A percentile compares a stretch with the other conserved stretches of the same genome.
phyloP scores from a whole-genome alignment of 2,888 invertebrate genomes.

The Chrysodeixis includens region DNA sequence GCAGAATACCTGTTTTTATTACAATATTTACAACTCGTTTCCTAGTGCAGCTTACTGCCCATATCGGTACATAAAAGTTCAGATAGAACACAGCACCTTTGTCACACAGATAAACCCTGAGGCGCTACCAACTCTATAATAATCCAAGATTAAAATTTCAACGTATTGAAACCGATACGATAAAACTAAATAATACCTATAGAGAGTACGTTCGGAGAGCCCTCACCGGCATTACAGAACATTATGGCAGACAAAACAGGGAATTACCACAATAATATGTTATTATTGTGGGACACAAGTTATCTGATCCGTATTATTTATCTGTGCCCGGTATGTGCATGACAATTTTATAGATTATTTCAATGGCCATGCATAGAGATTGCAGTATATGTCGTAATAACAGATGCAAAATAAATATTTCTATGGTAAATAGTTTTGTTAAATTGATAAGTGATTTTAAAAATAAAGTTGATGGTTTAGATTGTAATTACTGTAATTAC shows the following conservation, averaged over 20 bases:
- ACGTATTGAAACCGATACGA: slow-evolving; percentile 36
- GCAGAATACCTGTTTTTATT: no score
- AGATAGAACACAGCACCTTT: slow-evolving; percentile 7
- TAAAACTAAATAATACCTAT: slow-evolving; percentile 52
- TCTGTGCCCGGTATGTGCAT: slow-evolving; percentile 81
- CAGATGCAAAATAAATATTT: slow-evolving; percentile 31
- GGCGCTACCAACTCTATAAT: slow-evolving; percentile 17
- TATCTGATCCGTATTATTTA: slow-evolving; percentile 86
- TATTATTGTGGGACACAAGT: slow-evolving; percentile 83
- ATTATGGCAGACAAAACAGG: slow-evolving; percentile 70
- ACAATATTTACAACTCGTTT: neutral
- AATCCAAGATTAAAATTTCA: slow-evolving; percentile 38
- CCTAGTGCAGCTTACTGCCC: neutral
- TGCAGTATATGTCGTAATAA: slow-evolving; percentile 55
- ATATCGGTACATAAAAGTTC: slow-evolving; percentile 1
- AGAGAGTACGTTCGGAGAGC: slow-evolving; percentile 39
- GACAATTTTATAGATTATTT: slow-evolving; percentile 86
- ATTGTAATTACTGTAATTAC: no score
- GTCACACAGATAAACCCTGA: neutral
- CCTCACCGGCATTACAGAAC: slow-evolving; percentile 63
- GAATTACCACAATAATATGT: slow-evolving; percentile 84
- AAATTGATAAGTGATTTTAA: no score
- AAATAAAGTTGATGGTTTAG: no score
- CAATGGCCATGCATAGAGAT: slow-evolving; percentile 78
- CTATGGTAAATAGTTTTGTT: no score